A percentile compares a stretch with the other conserved stretches of the same genome.
Conservation (phyloP, 2,113 vertebrate genomes). For the Saccopteryx bilineata region DNA sequence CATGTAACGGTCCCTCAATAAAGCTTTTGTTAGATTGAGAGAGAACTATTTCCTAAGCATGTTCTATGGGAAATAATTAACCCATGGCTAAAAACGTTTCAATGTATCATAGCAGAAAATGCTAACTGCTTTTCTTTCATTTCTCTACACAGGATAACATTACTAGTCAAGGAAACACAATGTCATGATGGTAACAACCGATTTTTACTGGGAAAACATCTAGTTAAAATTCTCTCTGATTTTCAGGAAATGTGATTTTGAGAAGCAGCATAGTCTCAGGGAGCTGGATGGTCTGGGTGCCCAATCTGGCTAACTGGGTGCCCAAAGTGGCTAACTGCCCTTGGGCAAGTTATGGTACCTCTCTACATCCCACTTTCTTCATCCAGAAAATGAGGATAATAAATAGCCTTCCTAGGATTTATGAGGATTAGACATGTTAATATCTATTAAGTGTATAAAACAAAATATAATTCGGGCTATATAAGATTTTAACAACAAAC, state of each 20-base stretch:
- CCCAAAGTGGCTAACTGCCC: not conserved
- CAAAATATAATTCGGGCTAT: not conserved
- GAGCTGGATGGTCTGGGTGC: not conserved
- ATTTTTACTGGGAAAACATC: not conserved
- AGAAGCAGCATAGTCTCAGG: not conserved
- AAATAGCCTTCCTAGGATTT: not conserved
- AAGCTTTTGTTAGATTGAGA: not conserved
- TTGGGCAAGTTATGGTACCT: not conserved
- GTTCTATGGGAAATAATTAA: not conserved
- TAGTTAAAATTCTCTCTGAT: not conserved
- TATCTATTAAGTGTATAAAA: not conserved
- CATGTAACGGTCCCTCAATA: not conserved
- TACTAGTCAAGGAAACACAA: not conserved
- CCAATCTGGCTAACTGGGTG: not conserved
- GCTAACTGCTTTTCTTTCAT: not conserved
- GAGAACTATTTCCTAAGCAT: not conserved
- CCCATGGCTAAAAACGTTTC: accelerated
- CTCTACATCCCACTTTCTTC: not conserved
- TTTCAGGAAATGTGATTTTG: not conserved
- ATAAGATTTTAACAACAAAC: not conserved
- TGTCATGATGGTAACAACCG: not conserved
- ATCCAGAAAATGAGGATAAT: not conserved
- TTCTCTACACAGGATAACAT: not conserved
- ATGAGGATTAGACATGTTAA: not conserved
- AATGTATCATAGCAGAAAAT: not conserved